Base-by-base conservation (phyloP, 2,113 vertebrate genomes). In the Cyprinus carpio region DNA sequence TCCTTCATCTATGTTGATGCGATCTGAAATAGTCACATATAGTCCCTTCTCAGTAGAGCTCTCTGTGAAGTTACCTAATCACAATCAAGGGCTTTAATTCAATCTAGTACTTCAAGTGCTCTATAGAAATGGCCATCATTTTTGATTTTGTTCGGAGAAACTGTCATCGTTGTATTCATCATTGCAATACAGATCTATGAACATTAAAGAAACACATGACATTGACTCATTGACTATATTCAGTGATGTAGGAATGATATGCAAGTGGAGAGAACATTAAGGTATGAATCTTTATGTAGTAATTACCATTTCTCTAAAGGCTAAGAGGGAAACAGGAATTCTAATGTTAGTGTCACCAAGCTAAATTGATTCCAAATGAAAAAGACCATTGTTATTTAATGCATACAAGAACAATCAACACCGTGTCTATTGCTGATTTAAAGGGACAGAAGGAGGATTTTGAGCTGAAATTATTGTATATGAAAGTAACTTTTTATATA, bases 11-110 rank as follows among this genome's bases (percentile, higher is more conserved):
- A 15, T 58, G 31, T 56, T 71, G 60, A 71, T 1, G 15, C 34
- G 16, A 27, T 46, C 23, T 71, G 64, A 69, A 13, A 71, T 20
- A 4, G 13, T 65, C 10, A 34, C 56, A 10, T 49, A 18, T 77
- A 20, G 27, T 54, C 13, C 15, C 16, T 31, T 49, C 18, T 6
- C 60, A 51, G 20, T 5, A 5, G 27, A 76, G n/a, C 18, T 27
- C 37, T 34, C 27, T 76, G 40, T 51, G 43, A 54, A 34, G 11
- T 76, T 65, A 76, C 58, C n/a, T 76, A 65, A 84, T 54, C 79
- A 23, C 25, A 69, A 31, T 34, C 43, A 81, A 51, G 62, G 6
- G 62, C 79, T 81, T 31, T 12, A 12, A 64, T 80, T 29, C 16
- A 51, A 15, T 43, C 34, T 1, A 43, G 58, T 25, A 16, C 29